Base-by-base conservation (phyloP, 2,888 invertebrate species). In the Suillia variegata region DNA sequence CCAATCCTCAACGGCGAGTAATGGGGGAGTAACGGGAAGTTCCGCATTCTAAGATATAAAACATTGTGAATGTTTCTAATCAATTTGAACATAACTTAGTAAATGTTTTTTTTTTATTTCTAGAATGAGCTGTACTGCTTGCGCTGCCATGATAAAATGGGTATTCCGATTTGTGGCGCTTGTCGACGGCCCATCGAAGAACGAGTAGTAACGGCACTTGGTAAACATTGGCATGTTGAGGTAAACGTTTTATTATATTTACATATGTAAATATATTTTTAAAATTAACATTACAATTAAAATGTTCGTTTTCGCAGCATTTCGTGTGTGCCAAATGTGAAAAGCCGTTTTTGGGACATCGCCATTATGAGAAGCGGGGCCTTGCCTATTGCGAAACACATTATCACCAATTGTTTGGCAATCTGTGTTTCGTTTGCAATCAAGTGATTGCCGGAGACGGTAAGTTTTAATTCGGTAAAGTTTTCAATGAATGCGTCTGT, bases 301-400 rank as follows among this genome's bases (percentile, higher is more conserved):
- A 18, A 33, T 6, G 18, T 17, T 5, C 12, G n/a, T 61, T 67
- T 70, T 85, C 86, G 5, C 81, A 94, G 91, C 99, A 99, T 84
- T 99, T 99, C 82, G 99, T 98, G 1, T 99, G 99, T 83, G 98
- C 98, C 67, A 98, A 98, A 83, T 99, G 99, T 81, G 99, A 99
- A 84, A 98, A 99, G 82, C 99, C 99, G 0, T 99, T 99, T 86
- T 89, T 98, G 78, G 99, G 99, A 0, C 96, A 97, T 84, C 92
- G 98, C 0, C 98, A 99, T 83, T 99, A 98, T 81, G 98, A 99
- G 84, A 96, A 96, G 84, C 97, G 97, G 76, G 99, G 97, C 1
- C 84, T 98, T 69, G 99, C 99, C 0, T 99, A 99, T 83, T 99
- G 99, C 82, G 99, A 99, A 84, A 96, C 93, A 62, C 99, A 99